Percentiles rank a stretch among this genome's conserved stretches.
Conservation (phyloP, 2,888 invertebrate genomes). For the Gasteruption jaculator region DNA sequence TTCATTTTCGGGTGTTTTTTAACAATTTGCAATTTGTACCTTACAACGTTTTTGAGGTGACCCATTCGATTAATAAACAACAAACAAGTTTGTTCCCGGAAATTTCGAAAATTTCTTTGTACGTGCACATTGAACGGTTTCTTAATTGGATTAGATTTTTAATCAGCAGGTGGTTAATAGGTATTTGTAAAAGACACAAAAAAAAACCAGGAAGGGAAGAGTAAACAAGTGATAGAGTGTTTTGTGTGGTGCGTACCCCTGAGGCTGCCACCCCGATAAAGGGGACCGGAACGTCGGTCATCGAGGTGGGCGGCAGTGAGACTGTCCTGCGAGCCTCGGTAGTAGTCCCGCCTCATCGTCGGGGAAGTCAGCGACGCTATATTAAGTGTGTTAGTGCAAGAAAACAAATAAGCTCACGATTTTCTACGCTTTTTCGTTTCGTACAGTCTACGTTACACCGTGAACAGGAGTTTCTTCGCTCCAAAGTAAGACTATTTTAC, state of each 20-base stretch:
- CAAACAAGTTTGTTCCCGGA: no score
- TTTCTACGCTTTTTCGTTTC: conserved; percentile 34
- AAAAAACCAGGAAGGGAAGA: no score
- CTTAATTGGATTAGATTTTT: no score
- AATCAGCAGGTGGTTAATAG: no score
- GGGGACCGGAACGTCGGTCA: conserved; percentile 58
- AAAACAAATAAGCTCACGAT: conserved; percentile 40
- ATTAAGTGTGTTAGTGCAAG: conserved; percentile 50
- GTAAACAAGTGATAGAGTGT: conserved; percentile 33
- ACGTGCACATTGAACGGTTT: no score
- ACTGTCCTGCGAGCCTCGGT: conserved; percentile 88
- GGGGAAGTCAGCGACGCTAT: conserved; percentile 55
- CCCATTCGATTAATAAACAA: no score
- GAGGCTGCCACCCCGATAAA: conserved; percentile 67
- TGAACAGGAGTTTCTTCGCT: conserved; percentile 20
- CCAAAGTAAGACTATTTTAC: no score
- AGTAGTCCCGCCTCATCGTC: conserved; percentile 84
- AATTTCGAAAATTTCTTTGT: no score
- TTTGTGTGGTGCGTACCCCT: conserved; percentile 51
- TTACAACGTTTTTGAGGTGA: no score
- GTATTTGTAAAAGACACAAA: no score
- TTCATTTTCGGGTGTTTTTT: no score
- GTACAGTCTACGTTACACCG: neutral
- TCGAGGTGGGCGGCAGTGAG: conserved; percentile 62
- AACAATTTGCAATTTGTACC: no score